phyloP scores from a whole-genome alignment of 2,797 vertebrate species.

The Rhinella marina region DNA sequence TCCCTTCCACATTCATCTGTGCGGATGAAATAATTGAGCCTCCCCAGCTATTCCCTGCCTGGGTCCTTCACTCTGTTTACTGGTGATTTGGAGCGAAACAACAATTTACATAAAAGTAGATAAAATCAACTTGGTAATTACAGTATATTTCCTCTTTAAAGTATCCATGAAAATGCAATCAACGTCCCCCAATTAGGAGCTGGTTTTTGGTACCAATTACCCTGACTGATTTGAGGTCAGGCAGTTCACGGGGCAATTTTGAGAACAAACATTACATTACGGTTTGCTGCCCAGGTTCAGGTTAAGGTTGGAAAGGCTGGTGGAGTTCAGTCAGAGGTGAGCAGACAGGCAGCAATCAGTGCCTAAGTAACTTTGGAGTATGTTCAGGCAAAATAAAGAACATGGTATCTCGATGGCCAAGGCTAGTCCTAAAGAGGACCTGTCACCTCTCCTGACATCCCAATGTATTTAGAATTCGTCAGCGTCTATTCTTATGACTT shows the following conservation, averaged over 20 bases:
- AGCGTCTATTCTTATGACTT: too few species aligned
- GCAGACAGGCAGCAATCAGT: neutral
- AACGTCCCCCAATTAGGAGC: neutral
- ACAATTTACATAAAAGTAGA: neutral
- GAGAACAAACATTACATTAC: neutral
- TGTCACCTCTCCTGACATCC: too few species aligned
- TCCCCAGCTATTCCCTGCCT: neutral
- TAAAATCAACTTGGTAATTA: neutral
- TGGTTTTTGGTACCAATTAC: neutral
- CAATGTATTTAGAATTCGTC: too few species aligned
- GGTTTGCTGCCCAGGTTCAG: constrained; percentile 8
- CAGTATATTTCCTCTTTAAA: neutral
- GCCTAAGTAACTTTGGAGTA: neutral
- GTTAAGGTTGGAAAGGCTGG: neutral
- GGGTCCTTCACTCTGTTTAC: neutral
- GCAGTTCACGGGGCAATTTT: constrained; percentile 2
- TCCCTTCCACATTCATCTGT: neutral
- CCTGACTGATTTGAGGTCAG: neutral
- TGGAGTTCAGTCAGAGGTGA: neutral
- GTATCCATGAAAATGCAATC: neutral
- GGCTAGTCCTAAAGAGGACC: neutral
- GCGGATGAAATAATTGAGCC: neutral
- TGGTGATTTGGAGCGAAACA: neutral
- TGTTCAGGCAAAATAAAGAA: neutral
- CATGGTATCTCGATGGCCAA: neutral